These are phyloP conservation scores for Perca fluviatilis DNA, from an alignment of 2,113 vertebrate species.

Conservation along the genomic window DNA sequence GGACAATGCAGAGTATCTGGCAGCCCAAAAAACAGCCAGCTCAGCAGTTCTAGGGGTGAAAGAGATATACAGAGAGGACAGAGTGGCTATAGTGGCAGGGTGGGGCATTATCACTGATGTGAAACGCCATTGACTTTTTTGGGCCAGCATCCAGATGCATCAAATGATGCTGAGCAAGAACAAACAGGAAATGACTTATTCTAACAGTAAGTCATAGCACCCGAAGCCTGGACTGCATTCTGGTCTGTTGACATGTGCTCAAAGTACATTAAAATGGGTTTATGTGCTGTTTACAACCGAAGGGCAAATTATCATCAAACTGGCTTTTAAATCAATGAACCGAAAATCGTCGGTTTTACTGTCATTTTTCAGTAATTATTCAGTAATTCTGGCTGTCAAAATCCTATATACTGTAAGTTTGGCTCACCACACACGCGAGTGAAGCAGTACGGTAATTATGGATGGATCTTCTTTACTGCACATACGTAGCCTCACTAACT, in stretches of 20 bases:
- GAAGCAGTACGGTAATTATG: neutral
- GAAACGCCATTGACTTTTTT: constrained; percentile 51
- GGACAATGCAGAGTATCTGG: constrained; percentile 53
- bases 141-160: constrained; percentile 46
- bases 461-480: neutral
- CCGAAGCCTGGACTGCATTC: neutral
- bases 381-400: neutral
- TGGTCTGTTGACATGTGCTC: neutral
- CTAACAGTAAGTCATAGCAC: neutral
- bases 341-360: neutral
- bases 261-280: neutral
- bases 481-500: neutral
- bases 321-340: neutral
- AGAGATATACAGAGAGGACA: constrained; percentile 30
- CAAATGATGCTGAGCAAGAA: constrained; percentile 57
- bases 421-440: neutral
- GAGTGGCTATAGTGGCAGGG: constrained; percentile 21
- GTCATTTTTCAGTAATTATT: neutral
- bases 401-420: neutral
- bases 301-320: neutral
- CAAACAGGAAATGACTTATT: constrained; percentile 34
- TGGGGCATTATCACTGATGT: constrained; percentile 44
- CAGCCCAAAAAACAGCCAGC: constrained; percentile 27
- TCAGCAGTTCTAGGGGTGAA: constrained; percentile 61
- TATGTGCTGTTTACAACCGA: neutral